Evolutionary conservation across 2,888 invertebrate genomes (phyloP).

Genomic region (Orchesella flavescens): DNA sequence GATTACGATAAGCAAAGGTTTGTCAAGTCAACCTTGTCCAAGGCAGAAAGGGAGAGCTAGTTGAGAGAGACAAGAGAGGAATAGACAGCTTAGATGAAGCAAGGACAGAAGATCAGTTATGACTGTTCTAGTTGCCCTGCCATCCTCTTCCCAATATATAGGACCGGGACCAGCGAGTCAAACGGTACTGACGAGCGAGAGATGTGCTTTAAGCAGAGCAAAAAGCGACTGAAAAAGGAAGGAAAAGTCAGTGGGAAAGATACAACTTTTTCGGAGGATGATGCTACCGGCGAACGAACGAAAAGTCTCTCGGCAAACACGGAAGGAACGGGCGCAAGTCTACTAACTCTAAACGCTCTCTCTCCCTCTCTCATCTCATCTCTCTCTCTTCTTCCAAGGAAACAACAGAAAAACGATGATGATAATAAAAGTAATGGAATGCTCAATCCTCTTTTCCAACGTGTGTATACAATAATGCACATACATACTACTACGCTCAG

Average conservation of each 20-base stretch:
- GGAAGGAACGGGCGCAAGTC: constrained; percentile 15
- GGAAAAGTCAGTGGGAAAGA: constrained; percentile 14
- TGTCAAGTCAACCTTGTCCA: too few relatives aligned
- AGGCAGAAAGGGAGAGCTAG: not conserved
- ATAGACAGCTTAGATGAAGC: not conserved
- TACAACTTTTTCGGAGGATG: constrained; percentile 2
- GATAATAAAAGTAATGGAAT: constrained; percentile 12
- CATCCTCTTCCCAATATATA: not conserved
- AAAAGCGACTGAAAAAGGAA: constrained; percentile 10
- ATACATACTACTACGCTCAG: not conserved
- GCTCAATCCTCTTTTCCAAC: not conserved
- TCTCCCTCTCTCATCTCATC: too few relatives aligned
- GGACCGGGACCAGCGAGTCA: constrained; percentile 10
- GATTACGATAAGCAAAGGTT: not conserved
- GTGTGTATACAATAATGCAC: too few relatives aligned
- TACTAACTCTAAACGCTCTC: not conserved
- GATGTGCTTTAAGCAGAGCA: not conserved
- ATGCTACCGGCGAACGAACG: constrained; percentile 25
- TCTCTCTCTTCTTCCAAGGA: not conserved
- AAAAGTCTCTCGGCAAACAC: constrained; percentile 4
- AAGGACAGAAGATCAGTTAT: not conserved
- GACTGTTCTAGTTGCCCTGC: constrained; percentile 14
- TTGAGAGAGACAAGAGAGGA: not conserved
- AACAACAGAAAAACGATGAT: constrained; percentile 1
- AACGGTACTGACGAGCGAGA: constrained; percentile 11